Evolutionary conservation across 2,888 invertebrate species (phyloP).

Genomic region (Agrochola lychnidis): DNA sequence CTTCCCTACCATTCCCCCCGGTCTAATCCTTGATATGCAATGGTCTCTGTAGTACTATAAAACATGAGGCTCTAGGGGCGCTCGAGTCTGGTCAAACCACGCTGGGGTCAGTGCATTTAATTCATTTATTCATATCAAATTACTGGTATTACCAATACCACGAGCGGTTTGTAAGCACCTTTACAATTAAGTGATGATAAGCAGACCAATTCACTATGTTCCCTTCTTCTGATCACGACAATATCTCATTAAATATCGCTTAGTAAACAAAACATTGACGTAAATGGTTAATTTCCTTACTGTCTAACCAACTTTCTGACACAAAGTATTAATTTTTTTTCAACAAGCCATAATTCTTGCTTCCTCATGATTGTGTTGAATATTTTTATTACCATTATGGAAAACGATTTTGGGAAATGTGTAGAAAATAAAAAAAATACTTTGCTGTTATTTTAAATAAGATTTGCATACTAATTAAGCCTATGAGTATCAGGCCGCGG

Average conservation of each 20-base stretch:
- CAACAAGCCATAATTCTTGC: not conserved
- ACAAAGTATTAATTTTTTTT: not conserved
- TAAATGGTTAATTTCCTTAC: not conserved
- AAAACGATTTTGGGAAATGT: slow-evolving; percentile 39
- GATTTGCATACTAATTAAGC: slow-evolving; percentile 59
- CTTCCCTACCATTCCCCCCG: not conserved
- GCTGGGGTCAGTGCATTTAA: too few species aligned
- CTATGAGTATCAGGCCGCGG: slow-evolving; percentile 39
- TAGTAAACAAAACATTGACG: not conserved
- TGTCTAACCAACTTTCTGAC: too few species aligned
- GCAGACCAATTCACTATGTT: not conserved
- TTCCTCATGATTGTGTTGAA: slow-evolving; percentile 3
- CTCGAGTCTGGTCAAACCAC: too few species aligned
- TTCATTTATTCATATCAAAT: not conserved
- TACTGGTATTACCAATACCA: not conserved
- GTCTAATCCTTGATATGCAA: too few species aligned
- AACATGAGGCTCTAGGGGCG: too few species aligned
- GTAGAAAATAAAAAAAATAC: slow-evolving; percentile 11
- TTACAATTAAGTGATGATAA: not conserved
- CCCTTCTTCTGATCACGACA: not conserved
- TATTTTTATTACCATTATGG: slow-evolving; percentile 15
- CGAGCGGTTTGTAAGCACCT: not conserved
- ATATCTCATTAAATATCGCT: not conserved
- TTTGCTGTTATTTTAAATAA: slow-evolving; percentile 24
- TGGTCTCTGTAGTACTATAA: too few species aligned